A percentile compares a stretch with the other conserved stretches of the same genome.
phyloP scores from a whole-genome alignment of 2,113 vertebrate species.

The Perognathus longimembris region DNA sequence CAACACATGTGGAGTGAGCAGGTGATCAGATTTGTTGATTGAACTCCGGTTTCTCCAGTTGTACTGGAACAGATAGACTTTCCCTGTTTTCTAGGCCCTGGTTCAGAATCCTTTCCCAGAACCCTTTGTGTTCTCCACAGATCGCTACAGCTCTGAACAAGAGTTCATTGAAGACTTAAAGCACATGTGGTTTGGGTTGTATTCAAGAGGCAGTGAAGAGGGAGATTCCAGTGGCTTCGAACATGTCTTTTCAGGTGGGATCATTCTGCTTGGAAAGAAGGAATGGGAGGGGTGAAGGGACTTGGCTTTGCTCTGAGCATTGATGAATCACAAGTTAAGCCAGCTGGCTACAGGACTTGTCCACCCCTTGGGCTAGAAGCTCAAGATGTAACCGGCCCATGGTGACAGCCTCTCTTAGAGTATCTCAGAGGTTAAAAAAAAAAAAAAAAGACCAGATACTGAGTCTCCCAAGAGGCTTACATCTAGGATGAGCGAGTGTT shows the following conservation, averaged over 20 bases:
- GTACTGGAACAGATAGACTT: neutral
- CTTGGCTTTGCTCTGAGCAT: neutral
- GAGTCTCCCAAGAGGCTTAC: neutral
- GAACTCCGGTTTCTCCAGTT: neutral
- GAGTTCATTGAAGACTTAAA: constrained; percentile 91
- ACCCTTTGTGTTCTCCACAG: constrained; percentile 68
- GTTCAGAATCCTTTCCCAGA: neutral
- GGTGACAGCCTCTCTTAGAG: neutral
- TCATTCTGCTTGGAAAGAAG: neutral
- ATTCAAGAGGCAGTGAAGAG: constrained; percentile 87
- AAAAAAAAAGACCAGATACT: neutral
- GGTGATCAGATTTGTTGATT: neutral
- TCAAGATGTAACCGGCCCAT: neutral
- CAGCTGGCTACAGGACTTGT: neutral
- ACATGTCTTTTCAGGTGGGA: constrained; percentile 94
- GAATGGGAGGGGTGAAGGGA: neutral
- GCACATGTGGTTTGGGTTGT: constrained; percentile 98
- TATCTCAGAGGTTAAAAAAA: neutral
- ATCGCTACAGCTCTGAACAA: constrained; percentile 87
- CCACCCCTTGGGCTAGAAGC: too few species aligned
- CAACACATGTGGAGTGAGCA: neutral
- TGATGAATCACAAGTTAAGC: neutral
- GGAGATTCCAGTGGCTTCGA: constrained; percentile 96
- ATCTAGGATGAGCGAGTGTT: neutral
- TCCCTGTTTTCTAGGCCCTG: neutral